Conservation (phyloP, 1,140 invertebrate species). For the Drosophila sechellia region DNA sequence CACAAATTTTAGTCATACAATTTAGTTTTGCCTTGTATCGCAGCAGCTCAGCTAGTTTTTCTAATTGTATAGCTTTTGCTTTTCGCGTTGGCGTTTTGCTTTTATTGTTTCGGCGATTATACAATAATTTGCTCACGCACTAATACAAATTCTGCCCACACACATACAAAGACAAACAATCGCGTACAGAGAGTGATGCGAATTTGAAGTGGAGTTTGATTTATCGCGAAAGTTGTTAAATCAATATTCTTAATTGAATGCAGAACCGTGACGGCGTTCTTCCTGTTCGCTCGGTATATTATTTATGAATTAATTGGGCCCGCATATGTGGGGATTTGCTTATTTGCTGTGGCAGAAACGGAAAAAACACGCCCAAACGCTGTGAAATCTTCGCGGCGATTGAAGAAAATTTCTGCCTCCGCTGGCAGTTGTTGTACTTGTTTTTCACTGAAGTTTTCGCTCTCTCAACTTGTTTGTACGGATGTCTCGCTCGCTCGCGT, state of each 20-base stretch:
- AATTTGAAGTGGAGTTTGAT: constrained; percentile 26
- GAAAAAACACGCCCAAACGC: constrained; percentile 78
- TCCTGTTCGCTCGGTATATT: constrained; percentile 12
- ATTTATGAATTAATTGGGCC: constrained; percentile 39
- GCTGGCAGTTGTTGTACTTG: constrained; percentile 23
- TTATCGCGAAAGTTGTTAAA: constrained; percentile 8
- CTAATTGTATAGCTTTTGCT: constrained; percentile 19
- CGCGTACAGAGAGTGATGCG: constrained; percentile 19
- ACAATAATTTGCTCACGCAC: constrained; percentile 71
- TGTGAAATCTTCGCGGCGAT: constrained; percentile 68
- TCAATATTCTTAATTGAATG: constrained; percentile 23
- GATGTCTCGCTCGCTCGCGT: constrained; percentile 19
- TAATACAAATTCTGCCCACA: constrained; percentile 32
- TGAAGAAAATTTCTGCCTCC: constrained; percentile 54
- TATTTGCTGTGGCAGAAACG: constrained; percentile 11
- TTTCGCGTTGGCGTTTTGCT: constrained; percentile 29
- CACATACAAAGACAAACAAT: constrained; percentile 28
- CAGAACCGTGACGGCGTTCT: constrained; percentile 19
- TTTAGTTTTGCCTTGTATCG: too few relatives aligned
- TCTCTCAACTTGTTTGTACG: constrained; percentile 32
- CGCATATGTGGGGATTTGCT: constrained; percentile 17
- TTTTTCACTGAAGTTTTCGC: constrained; percentile 5
- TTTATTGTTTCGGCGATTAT: constrained; percentile 66
- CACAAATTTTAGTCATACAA: neutral
- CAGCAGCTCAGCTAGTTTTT: constrained; percentile 35